These are phyloP conservation scores for Nasonia vitripennis DNA, from an alignment of 1,140 invertebrate genomes.

Conservation along the genomic window DNA sequence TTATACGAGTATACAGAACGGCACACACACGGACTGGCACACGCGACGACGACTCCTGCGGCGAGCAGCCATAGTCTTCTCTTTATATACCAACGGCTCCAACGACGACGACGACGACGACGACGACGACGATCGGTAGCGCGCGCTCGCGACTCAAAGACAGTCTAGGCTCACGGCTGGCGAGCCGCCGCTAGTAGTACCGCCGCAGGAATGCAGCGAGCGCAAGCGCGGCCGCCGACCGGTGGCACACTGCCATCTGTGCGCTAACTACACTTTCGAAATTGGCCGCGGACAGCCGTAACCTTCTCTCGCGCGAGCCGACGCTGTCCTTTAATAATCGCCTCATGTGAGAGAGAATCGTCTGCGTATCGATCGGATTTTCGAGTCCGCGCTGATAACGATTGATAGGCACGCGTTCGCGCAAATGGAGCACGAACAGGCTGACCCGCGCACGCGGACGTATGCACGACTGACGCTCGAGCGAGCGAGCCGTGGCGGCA, in stretches of 20 bases:
- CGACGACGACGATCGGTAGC: background rate
- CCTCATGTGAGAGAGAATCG: background rate
- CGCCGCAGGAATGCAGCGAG: background rate
- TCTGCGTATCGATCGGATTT: no score
- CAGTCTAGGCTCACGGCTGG: slow-evolving; percentile 32
- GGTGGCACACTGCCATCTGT: slow-evolving; percentile 34
- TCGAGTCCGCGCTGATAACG: no score
- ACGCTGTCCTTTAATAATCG: slow-evolving; percentile 36
- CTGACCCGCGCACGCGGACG: no score
- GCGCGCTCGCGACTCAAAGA: slow-evolving; percentile 25
- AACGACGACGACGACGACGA: background rate
- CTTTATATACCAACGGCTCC: background rate
- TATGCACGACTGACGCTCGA: no score
- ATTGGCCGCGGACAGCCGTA: background rate
- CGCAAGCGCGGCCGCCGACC: background rate
- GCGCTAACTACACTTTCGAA: slow-evolving; percentile 10
- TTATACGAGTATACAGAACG: no score
- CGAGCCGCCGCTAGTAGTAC: background rate
- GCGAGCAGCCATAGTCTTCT: no score
- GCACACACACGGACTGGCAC: background rate
- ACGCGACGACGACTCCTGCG: background rate
- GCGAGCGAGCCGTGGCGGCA: no score
- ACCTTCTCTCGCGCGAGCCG: slow-evolving; percentile 7
- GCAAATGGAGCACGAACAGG: no score
- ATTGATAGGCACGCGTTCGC: no score